Conservation (phyloP, 2,888 invertebrate genomes). For the Agonum fuliginosum region DNA sequence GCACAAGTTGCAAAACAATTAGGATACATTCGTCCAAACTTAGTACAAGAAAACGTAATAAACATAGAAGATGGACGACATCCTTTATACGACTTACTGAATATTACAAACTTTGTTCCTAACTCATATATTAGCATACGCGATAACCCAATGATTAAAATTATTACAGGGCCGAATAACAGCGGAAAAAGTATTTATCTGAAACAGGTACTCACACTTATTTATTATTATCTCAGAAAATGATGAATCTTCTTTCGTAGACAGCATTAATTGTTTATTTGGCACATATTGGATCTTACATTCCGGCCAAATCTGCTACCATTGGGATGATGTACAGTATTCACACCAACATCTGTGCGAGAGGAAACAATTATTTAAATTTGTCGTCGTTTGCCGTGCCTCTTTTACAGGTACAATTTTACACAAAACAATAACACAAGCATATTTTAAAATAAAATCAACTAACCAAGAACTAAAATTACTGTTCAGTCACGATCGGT, state of each 20-base stretch:
- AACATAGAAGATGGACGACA: conserved; percentile 78
- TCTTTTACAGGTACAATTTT: conserved; percentile 81
- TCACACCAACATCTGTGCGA: conserved; percentile 83
- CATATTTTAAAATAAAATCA: conserved; percentile 10
- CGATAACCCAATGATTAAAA: conserved; percentile 77
- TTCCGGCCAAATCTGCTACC: conserved; percentile 85
- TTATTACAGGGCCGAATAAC: conserved; percentile 92
- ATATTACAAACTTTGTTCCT: conserved; percentile 81
- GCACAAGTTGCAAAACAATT: conserved; percentile 69
- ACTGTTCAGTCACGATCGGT: too few species aligned
- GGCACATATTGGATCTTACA: conserved; percentile 92
- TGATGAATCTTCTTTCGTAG: conserved; percentile 64
- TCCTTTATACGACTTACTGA: conserved; percentile 82
- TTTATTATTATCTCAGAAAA: conserved; percentile 12
- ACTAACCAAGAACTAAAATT: too few species aligned
- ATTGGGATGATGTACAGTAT: conserved; percentile 85
- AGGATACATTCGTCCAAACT: conserved; percentile 69
- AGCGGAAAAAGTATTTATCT: conserved; percentile 95
- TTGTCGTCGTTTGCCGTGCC: conserved; percentile 92
- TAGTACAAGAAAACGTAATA: conserved; percentile 68
- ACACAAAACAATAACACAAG: background rate
- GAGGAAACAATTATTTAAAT: conserved; percentile 70
- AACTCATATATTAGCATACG: conserved; percentile 81
- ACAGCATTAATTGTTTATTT: conserved; percentile 86
- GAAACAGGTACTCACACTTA: conserved; percentile 78